Base-by-base conservation (phyloP, 2,113 vertebrate genomes). In the Boleophthalmus pectinirostris region DNA sequence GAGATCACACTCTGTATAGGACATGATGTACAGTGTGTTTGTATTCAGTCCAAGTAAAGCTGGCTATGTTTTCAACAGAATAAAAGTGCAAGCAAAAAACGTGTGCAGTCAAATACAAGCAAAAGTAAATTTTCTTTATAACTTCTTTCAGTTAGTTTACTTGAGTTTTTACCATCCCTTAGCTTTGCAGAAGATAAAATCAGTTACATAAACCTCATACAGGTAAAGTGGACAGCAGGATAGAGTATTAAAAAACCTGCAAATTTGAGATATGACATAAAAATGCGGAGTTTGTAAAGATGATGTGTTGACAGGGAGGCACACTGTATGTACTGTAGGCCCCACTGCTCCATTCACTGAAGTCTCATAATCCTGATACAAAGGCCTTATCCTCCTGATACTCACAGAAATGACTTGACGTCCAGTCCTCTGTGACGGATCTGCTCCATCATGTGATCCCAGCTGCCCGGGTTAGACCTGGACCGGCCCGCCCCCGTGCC, bases 361-460 rank as follows among this genome's bases (percentile, higher is more conserved):
- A 43, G 20, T n/a, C 9, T 43, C 38, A 45, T 33, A 43, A 45
- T 21, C 20, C 12, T 9, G 13, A 46, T 5, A 46, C 33, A 14
- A 54, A 70, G 20, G 21, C 15, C 66, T 73, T 77, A 79, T 70
- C 47, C 7, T 74, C 0, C 38, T n/a, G 46, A 77, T 33, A 98
- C 98, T 99, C 93, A 99, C 98, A 99, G 90, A 87, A 99, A 99
- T 57, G 98, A 99, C 91, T 96, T 99, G 95, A 99, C 96, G 68
- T 99, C 98, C 95, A 99, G 94, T 84, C 98, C 98, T 87, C 96
- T 95, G 92, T 94, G 94, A 86, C 98, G 97, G 90, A 99, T 98
- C 93, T 99, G 97, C 87, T 97, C 96, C 96, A 99, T 94, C 95
- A 98, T 93, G 88, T 98, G 95, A 93, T 99, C 98, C 97, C 96